A percentile compares a stretch with the other conserved stretches of the same genome.
Evolutionary conservation across 2,113 vertebrate genomes (phyloP).

Genomic region (Zosterops lateralis): DNA sequence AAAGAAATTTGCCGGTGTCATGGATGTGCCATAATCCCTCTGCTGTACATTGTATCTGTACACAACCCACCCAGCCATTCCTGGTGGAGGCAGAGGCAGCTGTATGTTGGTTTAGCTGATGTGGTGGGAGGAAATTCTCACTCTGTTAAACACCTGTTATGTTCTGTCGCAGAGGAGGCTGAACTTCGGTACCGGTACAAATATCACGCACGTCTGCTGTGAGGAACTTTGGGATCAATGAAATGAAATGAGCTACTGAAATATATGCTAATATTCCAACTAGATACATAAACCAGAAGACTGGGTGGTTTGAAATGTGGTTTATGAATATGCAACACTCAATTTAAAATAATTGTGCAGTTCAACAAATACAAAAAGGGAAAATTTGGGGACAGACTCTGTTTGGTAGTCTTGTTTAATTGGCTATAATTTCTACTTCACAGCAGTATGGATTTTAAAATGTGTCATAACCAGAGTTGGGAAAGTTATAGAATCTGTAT

Average conservation of each 20-base stretch:
- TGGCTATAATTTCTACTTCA: conserved; percentile 60
- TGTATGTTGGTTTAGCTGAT: conserved; percentile 49
- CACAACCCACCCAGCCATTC: not conserved
- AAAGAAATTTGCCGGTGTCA: not conserved
- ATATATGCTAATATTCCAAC: conserved; percentile 60
- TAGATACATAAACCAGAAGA: conserved; percentile 65
- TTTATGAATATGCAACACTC: conserved; percentile 68
- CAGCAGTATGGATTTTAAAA: conserved; percentile 47
- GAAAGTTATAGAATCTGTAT: conserved; percentile 40
- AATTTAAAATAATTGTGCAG: conserved; percentile 69
- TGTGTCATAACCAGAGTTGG: conserved; percentile 39
- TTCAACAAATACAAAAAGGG: conserved; percentile 63
- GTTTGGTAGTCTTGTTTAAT: conserved; percentile 62
- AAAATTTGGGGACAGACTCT: conserved; percentile 54
- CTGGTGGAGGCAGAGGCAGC: not conserved
- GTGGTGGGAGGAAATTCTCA: conserved; percentile 31
- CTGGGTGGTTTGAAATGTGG: conserved; percentile 47
- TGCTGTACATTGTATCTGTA: not conserved
- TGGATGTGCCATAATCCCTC: not conserved
- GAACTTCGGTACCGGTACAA: not conserved
- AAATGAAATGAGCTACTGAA: conserved; percentile 56
- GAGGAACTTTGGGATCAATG: conserved; percentile 52
- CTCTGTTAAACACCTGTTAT: conserved; percentile 31
- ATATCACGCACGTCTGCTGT: not conserved
- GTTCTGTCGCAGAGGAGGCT: not conserved